These are phyloP conservation scores for Centropus unirufus DNA, from an alignment of 2,113 vertebrate species.

Conservation along the genomic window DNA sequence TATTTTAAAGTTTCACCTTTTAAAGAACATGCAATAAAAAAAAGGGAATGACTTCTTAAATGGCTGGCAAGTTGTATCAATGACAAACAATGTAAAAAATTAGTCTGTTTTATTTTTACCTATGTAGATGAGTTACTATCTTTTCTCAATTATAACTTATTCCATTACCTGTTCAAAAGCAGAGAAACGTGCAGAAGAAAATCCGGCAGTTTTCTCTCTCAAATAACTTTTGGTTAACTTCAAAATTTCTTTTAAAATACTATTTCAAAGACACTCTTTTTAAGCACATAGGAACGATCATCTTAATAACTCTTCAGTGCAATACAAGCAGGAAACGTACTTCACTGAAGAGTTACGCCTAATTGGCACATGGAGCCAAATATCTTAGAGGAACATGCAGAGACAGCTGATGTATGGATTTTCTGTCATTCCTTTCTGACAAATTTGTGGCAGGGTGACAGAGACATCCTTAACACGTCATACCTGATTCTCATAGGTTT, in stretches of 20 bases:
- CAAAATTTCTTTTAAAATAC: background rate
- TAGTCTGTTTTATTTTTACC: background rate
- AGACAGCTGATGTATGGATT: background rate
- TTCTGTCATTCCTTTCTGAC: background rate
- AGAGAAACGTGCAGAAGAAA: background rate
- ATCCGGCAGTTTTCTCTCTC: background rate
- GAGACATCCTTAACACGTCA: background rate
- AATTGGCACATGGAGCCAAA: background rate
- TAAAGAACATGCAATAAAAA: background rate
- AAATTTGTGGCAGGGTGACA: accelerated
- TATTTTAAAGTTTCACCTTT: background rate
- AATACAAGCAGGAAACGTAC: background rate
- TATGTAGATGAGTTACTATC: background rate
- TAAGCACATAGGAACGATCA: too few species aligned
- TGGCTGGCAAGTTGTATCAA: background rate
- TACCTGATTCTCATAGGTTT: constrained; percentile 97
- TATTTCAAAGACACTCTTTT: background rate
- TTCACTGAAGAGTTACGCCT: background rate
- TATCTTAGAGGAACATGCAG: background rate
- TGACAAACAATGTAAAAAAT: background rate
- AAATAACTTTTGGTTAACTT: background rate
- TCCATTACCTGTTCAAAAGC: background rate
- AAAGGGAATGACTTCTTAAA: background rate
- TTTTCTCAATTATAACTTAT: background rate
- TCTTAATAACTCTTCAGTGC: background rate